A percentile compares a stretch with the other conserved stretches of the same genome.
These are phyloP conservation scores for Leptinotarsa texana DNA, from an alignment of 1,140 invertebrate genomes.

Conservation along the genomic window DNA sequence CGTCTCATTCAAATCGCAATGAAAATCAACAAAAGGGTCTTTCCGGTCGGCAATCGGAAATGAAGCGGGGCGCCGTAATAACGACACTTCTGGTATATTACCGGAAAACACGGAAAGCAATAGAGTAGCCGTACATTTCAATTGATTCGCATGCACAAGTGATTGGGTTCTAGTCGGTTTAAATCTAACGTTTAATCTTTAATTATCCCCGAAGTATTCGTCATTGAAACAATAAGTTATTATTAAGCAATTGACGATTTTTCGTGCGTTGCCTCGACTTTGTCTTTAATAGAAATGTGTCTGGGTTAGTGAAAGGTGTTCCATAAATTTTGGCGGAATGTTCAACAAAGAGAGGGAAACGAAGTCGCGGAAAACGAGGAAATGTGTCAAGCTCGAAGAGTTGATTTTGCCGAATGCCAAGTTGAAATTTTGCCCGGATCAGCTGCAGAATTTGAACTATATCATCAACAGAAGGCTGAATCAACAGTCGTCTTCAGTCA, in stretches of 20 bases:
- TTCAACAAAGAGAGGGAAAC: slow-evolving; percentile 25
- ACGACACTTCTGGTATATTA: slow-evolving; percentile 29
- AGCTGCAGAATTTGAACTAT: slow-evolving; percentile 53
- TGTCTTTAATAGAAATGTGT: background rate
- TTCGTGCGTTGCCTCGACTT: background rate
- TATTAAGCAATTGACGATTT: slow-evolving; percentile 13
- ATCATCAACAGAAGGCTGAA: slow-evolving; percentile 47
- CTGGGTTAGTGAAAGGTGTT: slow-evolving; percentile 13
- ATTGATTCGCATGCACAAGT: slow-evolving; percentile 23
- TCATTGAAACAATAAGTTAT: slow-evolving; percentile 25
- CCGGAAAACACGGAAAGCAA: slow-evolving; percentile 31
- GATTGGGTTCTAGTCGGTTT: slow-evolving; percentile 5
- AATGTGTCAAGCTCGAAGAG: slow-evolving; percentile 41
- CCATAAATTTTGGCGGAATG: slow-evolving; percentile 9
- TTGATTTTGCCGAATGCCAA: slow-evolving; percentile 46
- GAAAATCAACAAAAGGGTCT: slow-evolving; percentile 28
- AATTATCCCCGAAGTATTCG: slow-evolving; percentile 22
- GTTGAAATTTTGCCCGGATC: slow-evolving; percentile 50
- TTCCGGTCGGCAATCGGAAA: slow-evolving; percentile 35
- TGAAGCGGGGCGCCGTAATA: slow-evolving; percentile 27
- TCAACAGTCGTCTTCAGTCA: slow-evolving; percentile 23
- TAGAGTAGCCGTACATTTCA: slow-evolving; percentile 15
- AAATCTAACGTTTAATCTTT: slow-evolving; percentile 22
- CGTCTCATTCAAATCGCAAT: slow-evolving; percentile 10
- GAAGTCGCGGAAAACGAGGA: slow-evolving; percentile 25